Evolutionary conservation across 2,797 vertebrate genomes (phyloP).

Genomic region (Naso thynnoides): DNA sequence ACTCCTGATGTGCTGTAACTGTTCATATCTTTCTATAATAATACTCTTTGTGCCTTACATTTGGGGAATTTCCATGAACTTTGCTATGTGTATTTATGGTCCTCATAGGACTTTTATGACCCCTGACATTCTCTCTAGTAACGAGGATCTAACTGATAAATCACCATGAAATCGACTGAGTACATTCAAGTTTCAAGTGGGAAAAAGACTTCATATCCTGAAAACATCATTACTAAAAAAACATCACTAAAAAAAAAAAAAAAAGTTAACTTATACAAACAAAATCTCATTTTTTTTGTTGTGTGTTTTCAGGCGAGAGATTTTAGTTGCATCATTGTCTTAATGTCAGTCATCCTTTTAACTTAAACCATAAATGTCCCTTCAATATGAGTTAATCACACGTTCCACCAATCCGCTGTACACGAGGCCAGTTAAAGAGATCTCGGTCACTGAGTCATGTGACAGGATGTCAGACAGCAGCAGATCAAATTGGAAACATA

Average conservation of each 20-base stretch:
- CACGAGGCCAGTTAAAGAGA: conserved; percentile 22
- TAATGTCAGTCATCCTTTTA: not conserved
- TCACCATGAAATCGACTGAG: not conserved
- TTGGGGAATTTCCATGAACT: not conserved
- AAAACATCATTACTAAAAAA: no score
- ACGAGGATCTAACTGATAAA: no score
- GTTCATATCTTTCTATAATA: not conserved
- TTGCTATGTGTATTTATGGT: not conserved
- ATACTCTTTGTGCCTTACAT: not conserved
- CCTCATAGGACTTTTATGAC: not conserved
- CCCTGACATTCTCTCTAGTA: not conserved
- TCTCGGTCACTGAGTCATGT: conserved; percentile 34
- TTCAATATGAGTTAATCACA: conserved; percentile 2
- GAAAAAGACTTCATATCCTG: not conserved
- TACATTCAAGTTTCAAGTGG: not conserved
- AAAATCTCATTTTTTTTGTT: not conserved
- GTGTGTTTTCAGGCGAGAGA: not conserved
- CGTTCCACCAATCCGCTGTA: not conserved
- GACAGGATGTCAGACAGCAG: conserved; percentile 59
- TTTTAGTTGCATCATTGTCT: not conserved
- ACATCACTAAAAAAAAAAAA: no score
- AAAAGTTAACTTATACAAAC: not conserved
- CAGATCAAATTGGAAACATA: conserved; percentile 40
- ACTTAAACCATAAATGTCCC: not conserved
- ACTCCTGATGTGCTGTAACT: not conserved